Percentiles rank a stretch among this genome's conserved stretches.
Evolutionary conservation across 2,113 vertebrate species (phyloP).

Genomic region (Sarotherodon lohbergeri): DNA sequence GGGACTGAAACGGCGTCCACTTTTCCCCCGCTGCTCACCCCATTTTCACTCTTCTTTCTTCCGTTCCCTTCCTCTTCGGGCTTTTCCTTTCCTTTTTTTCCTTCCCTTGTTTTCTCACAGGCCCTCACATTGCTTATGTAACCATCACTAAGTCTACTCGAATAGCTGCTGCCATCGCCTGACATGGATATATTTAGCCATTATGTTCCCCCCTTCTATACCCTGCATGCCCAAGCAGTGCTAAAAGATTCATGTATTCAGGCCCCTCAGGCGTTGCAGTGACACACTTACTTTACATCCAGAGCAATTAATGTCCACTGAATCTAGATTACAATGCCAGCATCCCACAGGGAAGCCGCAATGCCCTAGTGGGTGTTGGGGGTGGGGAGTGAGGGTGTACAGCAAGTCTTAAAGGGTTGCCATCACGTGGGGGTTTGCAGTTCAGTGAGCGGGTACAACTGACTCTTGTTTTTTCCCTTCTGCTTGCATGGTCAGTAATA

Average conservation of each 20-base stretch:
- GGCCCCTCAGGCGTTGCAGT: conserved; percentile 77
- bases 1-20: background rate
- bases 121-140: conserved; percentile 55
- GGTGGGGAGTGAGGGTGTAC: background rate
- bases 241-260: conserved; percentile 88
- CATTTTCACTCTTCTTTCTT: background rate
- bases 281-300: conserved; percentile 90
- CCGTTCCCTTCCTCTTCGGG: background rate
- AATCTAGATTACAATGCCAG: conserved; percentile 77
- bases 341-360: conserved; percentile 35
- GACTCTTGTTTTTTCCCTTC: conserved; percentile 44
- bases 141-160: conserved; percentile 56
- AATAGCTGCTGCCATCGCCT: conserved; percentile 52
- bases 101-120: conserved; percentile 6
- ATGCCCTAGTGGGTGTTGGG: conserved; percentile 8
- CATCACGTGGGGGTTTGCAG: background rate
- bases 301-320: conserved; percentile 88
- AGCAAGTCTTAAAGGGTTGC: background rate
- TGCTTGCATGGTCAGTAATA: conserved; percentile 60
- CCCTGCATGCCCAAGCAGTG: conserved; percentile 71
- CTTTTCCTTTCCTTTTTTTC: background rate
- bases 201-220: conserved; percentile 31
- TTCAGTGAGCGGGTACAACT: conserved; percentile 24
- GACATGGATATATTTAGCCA: conserved; percentile 72
- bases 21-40: background rate